Evolutionary conservation across 2,797 vertebrate species (phyloP), one percentile per base, ranked within the genome.

Genomic region (Anabas testudineus): DNA sequence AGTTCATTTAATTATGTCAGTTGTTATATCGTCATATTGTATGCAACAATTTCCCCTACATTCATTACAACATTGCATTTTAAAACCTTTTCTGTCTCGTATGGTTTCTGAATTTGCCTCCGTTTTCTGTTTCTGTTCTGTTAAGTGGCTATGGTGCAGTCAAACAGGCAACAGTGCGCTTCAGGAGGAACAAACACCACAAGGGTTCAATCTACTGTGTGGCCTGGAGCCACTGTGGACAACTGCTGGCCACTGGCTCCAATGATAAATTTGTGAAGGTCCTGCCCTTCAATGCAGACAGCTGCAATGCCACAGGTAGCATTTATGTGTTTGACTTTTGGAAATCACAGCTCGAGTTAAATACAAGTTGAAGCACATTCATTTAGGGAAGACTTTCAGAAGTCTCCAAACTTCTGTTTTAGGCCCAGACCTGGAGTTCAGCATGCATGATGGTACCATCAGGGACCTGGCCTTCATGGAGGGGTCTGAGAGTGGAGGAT

Each of bases 261-360:
- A 99, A 99, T 47, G 98, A 99, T 86, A 99, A 99, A 94, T 99
- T 95, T 0, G 96, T 99, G 55, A 99, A 99, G 93, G 98, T 99
- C 49, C 87, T 99, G 75, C 98, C 98, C 64, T 99, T 99, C 85
- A 99, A 95, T 77, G 95, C 96, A 49, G 97, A 99, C 79, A 96
- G 92, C 66, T 98, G 95, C 88, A 99, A 99, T 56, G 97, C 97
- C 74, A 98, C 96, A 95, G 98, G 98, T 99, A 94, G 21, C 16
- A 0, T 19, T 41, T 16, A 14, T 21, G 10, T 45, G 6, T 37
- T 51, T 39, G 7, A 21, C 1, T 36, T n/a, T 7, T 6, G 2
- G 32, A 19, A 37, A 34, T 34, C 13, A 16, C 13, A 18, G 4
- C 51, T 8, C n/a, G 53, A 39, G 10, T 34, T 9, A 16, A n/a